These are phyloP conservation scores for Lepilemur ruficaudatus DNA, from an alignment of 2,797 vertebrate species.

Conservation along the genomic window DNA sequence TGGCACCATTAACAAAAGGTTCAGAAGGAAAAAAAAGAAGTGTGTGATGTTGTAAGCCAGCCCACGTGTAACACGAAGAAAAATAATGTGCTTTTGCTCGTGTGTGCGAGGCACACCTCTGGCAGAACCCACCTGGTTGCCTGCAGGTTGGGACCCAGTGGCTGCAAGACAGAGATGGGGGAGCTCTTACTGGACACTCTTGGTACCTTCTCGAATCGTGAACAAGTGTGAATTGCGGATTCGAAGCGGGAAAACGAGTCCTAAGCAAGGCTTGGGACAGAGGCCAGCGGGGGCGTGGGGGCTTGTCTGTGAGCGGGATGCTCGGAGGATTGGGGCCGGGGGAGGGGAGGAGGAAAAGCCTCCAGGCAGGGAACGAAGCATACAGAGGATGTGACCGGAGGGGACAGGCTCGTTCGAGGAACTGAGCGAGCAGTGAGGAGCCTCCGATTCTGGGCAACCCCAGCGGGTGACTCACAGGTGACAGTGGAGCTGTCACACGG, in stretches of 20 bases:
- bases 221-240: neutral
- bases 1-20: neutral
- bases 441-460: neutral
- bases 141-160: too few species aligned
- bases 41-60: rapidly evolving
- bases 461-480: neutral
- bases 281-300: rapidly evolving
- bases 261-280: neutral
- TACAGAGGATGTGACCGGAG: neutral
- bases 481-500: rapidly evolving
- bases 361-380: neutral
- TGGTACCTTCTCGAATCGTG: neutral
- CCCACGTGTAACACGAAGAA: rapidly evolving
- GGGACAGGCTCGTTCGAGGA: neutral
- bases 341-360: neutral
- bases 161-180: neutral
- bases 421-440: neutral
- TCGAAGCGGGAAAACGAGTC: neutral
- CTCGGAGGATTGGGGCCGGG: rapidly evolving
- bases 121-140: neutral
- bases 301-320: neutral
- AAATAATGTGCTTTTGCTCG: too few species aligned
- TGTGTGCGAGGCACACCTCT: too few species aligned
- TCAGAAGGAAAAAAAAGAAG: neutral
- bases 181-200: neutral